Conservation (phyloP, 64 coral and sea anemone genomes). For the Actinia tenebrosa region DNA sequence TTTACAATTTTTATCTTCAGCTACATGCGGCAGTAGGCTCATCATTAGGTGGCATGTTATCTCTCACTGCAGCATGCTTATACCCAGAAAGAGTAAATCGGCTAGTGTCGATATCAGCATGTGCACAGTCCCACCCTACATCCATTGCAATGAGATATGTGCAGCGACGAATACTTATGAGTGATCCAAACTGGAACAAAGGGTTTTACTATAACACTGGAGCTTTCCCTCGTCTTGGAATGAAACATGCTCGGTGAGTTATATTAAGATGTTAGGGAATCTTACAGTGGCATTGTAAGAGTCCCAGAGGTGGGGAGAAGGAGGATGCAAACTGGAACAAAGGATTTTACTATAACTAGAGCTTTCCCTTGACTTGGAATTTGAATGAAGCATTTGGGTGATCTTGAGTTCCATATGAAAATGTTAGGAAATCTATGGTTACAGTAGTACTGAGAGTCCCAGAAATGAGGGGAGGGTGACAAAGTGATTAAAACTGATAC, state of each 20-base stretch:
- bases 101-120: conserved; percentile 79
- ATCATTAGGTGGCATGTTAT: conserved; percentile 89
- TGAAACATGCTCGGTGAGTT: conserved; percentile 94
- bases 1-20: conserved; percentile 21
- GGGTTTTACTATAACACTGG: conserved; percentile 87
- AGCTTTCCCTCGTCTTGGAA: conserved; percentile 75
- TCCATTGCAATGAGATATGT: conserved; percentile 92
- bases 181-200: conserved; percentile 97
- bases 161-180: conserved; percentile 87
- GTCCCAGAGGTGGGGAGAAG: conserved; percentile 13
- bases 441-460: too few relatives aligned
- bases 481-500: too few relatives aligned
- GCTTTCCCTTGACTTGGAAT: conserved; percentile 84
- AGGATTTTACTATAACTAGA: conserved; percentile 86
- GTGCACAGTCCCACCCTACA: conserved; percentile 86
- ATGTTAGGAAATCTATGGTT: too few relatives aligned
- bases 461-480: too few relatives aligned
- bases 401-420: not conserved
- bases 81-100: conserved; percentile 87
- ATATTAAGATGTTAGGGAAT: not conserved
- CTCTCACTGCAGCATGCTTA: conserved; percentile 57
- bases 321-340: conserved; percentile 96
- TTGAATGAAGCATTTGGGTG: conserved; percentile 73
- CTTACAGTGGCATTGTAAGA: too few relatives aligned
- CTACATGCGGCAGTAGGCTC: conserved; percentile 83